Conservation (phyloP, 2,113 vertebrate genomes). For the Grammomys surdaster region DNA sequence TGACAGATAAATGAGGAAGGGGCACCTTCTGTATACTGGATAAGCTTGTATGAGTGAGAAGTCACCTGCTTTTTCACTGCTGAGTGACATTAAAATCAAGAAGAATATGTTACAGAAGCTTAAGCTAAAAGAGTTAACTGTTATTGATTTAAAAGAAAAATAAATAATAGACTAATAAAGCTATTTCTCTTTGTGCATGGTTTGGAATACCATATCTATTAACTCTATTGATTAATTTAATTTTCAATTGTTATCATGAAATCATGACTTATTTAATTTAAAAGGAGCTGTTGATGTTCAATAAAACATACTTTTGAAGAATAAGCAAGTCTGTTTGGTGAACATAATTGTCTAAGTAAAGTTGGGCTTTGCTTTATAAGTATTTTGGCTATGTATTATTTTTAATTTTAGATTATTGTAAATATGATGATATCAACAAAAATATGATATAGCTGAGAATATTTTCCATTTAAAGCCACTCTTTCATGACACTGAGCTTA, state of each 20-base stretch:
- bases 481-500: background rate
- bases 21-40: background rate
- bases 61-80: background rate
- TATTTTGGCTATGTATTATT: background rate
- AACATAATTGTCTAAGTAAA: background rate
- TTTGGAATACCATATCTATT: background rate
- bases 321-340: background rate
- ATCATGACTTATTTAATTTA: background rate
- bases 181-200: background rate
- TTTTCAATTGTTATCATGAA: background rate
- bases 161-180: background rate
- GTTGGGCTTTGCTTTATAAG: background rate
- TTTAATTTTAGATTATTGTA: conserved; percentile 14
- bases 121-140: background rate
- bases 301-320: background rate
- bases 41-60: rapidly evolving
- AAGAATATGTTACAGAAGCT: background rate
- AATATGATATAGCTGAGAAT: background rate
- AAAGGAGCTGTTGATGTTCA: background rate
- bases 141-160: conserved; percentile 38
- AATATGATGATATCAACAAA: background rate
- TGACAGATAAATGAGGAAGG: background rate
- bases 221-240: background rate
- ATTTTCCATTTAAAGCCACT: background rate
- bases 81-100: background rate